Base-by-base conservation (phyloP, 2,797 vertebrate genomes). In the Buphagus erythrorhynchus region DNA sequence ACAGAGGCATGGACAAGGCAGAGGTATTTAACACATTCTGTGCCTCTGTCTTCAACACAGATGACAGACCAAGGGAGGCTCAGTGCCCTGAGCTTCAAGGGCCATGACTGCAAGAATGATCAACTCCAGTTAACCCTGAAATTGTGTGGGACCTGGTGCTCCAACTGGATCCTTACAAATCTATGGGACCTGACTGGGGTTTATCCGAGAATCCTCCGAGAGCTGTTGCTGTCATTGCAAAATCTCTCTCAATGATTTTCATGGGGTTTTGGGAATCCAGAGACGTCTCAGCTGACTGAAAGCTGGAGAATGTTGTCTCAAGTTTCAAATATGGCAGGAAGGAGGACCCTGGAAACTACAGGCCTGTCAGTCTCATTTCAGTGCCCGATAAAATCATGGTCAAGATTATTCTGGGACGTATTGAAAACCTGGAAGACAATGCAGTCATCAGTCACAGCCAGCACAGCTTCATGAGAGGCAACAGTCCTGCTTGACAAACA, bases 11-110 rank as follows among this genome's bases (percentile, higher is more conserved):
- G 49, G 49, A 25, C 24, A 57, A 33, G 16, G n/a, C n/a, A 69
- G n/a, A 82, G 24, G 24, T 33, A 9, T 76, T 75, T 29, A 38
- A 38, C 3, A 1, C 10, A 33, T 57, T 69, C n/a, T 63, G 48
- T 76, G 24, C 16, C 10, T 36, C 31, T 75, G 31, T 40, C 63
- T 57, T 69, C 36, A 57, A 15, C 11, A 21, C 0, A 0, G 13
- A 6, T 68, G 24, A 6, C 11, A 24, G 48, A 43, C 11, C 11
- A 75, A 14, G 11, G 26, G 17, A 4, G 9, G 29, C 7, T 82
- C 35, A 55, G 31, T 68, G 22, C 31, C 3, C 42, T 69, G 31
- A 33, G 11, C 36, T 80, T 55, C 26, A 15, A 42, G 22, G 31
- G 42, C 48, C 12, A 19, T 24, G 22, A 42, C 54, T 75, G 31